A percentile compares a stretch with the other conserved stretches of the same genome.
These are phyloP conservation scores for Homalodisca vitripennis DNA, from an alignment of 1,140 invertebrate species.

Conservation along the genomic window DNA sequence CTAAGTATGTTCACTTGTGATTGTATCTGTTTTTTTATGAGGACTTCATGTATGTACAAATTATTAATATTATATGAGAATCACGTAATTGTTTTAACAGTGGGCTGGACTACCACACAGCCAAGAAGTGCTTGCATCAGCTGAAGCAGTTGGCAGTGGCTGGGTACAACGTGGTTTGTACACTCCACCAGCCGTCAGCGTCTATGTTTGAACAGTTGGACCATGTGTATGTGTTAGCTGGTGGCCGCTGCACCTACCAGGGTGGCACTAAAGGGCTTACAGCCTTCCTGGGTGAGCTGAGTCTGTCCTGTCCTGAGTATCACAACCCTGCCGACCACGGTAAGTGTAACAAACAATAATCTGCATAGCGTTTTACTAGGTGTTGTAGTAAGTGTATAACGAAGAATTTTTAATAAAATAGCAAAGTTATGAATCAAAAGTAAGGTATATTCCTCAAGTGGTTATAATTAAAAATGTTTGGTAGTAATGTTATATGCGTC, in stretches of 20 bases:
- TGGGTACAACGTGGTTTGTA: constrained; percentile 80
- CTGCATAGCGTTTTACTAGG: too few relatives aligned
- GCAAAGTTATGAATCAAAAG: too few relatives aligned
- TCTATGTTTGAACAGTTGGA: constrained; percentile 95
- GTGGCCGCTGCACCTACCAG: constrained; percentile 90
- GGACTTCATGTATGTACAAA: too few relatives aligned
- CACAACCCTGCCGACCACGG: constrained; percentile 96
- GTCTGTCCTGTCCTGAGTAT: constrained; percentile 86
- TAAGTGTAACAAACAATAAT: too few relatives aligned
- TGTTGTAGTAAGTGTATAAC: too few relatives aligned
- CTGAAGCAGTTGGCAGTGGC: constrained; percentile 74
- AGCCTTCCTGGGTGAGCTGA: constrained; percentile 81
- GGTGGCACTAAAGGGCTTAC: constrained; percentile 78
- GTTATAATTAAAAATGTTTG: too few relatives aligned
- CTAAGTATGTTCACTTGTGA: too few relatives aligned
- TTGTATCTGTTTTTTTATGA: too few relatives aligned
- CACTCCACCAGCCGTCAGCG: constrained; percentile 94
- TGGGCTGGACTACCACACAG: constrained; percentile 89
- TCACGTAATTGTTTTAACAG: constrained; percentile 46
- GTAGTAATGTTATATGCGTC: too few relatives aligned
- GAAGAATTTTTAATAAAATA: too few relatives aligned
- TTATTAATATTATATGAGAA: too few relatives aligned
- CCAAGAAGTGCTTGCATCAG: constrained; percentile 85
- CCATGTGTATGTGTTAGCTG: constrained; percentile 83
- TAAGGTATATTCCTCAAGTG: too few relatives aligned